Conservation (phyloP, 2,797 vertebrate species). For the Falco concolor region DNA sequence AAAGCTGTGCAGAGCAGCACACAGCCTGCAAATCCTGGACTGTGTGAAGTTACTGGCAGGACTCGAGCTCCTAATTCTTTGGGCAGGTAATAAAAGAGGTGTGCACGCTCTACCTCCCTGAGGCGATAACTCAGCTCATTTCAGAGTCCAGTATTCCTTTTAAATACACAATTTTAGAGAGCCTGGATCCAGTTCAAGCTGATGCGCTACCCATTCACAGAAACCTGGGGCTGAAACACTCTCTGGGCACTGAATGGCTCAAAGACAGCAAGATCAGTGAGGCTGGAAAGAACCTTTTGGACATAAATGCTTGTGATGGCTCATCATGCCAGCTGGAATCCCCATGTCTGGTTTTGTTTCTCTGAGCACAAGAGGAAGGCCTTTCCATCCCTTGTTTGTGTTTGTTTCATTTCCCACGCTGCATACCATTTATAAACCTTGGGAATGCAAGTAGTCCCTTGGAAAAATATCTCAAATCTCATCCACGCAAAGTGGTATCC, state of each 20-base stretch:
- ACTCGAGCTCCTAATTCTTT: neutral
- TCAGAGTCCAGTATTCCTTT: neutral
- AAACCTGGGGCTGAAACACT: neutral
- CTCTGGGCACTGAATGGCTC: neutral
- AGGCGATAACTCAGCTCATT: neutral
- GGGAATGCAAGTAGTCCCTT: neutral
- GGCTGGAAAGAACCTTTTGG: neutral
- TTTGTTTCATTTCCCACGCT: neutral
- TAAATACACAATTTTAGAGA: neutral
- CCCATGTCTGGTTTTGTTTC: neutral
- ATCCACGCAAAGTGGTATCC: neutral
- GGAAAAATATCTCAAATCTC: neutral
- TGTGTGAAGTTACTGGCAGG: neutral
- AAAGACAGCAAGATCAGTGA: neutral
- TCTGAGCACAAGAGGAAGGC: neutral
- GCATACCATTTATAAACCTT: neutral
- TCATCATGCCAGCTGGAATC: neutral
- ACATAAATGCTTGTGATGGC: neutral
- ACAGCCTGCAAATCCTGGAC: neutral
- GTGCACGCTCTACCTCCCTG: neutral
- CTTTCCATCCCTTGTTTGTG: neutral
- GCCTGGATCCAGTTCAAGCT: neutral
- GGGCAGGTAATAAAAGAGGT: neutral
- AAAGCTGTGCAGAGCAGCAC: neutral
- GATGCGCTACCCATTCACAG: neutral